Percentiles rank a stretch among this genome's conserved stretches.
These are phyloP conservation scores for Cyclura pinguis DNA, from an alignment of 2,797 vertebrate species.

Conservation along the genomic window DNA sequence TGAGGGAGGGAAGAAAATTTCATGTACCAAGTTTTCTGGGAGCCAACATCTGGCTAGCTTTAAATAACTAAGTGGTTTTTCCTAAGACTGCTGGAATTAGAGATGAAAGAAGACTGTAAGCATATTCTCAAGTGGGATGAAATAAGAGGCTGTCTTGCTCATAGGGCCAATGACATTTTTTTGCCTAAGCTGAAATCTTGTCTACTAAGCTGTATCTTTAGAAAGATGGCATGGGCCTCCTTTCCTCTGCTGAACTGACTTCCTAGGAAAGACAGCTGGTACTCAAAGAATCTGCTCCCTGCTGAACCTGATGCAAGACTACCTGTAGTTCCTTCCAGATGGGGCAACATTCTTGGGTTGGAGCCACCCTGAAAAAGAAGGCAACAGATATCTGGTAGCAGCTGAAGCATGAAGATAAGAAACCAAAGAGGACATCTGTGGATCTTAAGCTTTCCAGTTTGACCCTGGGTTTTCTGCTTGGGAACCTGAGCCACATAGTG, in stretches of 20 bases:
- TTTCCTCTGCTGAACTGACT: neutral
- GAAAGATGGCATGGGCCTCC: neutral
- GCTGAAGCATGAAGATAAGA: neutral
- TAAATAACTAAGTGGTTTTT: neutral
- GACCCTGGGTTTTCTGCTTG: neutral
- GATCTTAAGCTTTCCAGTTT: neutral
- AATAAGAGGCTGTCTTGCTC: neutral
- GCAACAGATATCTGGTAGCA: neutral
- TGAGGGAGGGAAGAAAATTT: neutral
- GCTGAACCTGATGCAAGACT: neutral
- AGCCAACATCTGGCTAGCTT: neutral
- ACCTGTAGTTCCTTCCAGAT: neutral
- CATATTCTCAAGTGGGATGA: neutral
- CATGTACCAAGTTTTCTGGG: too few species aligned
- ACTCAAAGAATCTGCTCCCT: neutral
- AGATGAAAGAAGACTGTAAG: neutral
- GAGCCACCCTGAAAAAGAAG: too few species aligned
- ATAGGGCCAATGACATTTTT: neutral
- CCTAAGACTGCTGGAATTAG: neutral
- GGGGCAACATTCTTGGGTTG: neutral
- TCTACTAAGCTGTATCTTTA: neutral
- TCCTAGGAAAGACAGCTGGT: conserved; percentile 7
- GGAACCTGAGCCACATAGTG: neutral
- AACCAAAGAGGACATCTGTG: neutral
- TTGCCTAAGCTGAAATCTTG: neutral